phyloP scores from a whole-genome alignment of 2,888 invertebrate genomes.

The Ganaspis brasiliensis region DNA sequence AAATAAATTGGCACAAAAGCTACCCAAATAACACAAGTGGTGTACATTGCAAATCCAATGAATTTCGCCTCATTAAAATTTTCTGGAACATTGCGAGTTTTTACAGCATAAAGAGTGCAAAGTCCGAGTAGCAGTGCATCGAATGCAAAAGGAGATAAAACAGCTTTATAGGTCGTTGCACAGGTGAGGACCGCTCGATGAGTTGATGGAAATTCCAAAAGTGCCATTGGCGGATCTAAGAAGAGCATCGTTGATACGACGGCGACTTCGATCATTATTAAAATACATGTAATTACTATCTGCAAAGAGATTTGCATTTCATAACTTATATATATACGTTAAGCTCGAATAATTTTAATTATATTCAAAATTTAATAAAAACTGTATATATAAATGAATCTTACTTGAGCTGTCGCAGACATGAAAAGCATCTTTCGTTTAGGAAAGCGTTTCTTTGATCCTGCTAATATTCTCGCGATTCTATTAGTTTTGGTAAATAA shows the following conservation, averaged over 20 bases:
- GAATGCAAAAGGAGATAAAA: conserved; percentile 86
- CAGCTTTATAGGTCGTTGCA: conserved; percentile 83
- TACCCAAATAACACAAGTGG: conserved; percentile 89
- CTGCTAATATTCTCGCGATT: conserved; percentile 88
- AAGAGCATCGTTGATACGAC: conserved; percentile 82
- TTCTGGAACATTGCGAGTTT: conserved; percentile 89
- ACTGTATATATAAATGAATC: not conserved
- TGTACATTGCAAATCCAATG: conserved; percentile 91
- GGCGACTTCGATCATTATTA: conserved; percentile 86
- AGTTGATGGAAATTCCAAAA: conserved; percentile 81
- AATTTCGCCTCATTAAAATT: conserved; percentile 90
- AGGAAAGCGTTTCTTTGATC: conserved; percentile 87
- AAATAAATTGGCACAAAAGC: conserved; percentile 91
- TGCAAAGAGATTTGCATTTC: conserved; percentile 67
- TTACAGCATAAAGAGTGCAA: conserved; percentile 90
- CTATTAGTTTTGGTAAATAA: conserved; percentile 90
- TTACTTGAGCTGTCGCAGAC: conserved; percentile 83
- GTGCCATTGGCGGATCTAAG: conserved; percentile 84
- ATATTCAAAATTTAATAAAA: not conserved
- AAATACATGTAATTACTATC: conserved; percentile 85
- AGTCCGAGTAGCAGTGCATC: conserved; percentile 87
- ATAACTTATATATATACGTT: not conserved
- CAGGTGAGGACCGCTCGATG: conserved; percentile 85
- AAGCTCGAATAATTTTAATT: too few relatives aligned
- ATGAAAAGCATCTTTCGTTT: conserved; percentile 86